These are phyloP conservation scores for Cinclus cinclus DNA, from an alignment of 2,113 vertebrate genomes.

Conservation along the genomic window DNA sequence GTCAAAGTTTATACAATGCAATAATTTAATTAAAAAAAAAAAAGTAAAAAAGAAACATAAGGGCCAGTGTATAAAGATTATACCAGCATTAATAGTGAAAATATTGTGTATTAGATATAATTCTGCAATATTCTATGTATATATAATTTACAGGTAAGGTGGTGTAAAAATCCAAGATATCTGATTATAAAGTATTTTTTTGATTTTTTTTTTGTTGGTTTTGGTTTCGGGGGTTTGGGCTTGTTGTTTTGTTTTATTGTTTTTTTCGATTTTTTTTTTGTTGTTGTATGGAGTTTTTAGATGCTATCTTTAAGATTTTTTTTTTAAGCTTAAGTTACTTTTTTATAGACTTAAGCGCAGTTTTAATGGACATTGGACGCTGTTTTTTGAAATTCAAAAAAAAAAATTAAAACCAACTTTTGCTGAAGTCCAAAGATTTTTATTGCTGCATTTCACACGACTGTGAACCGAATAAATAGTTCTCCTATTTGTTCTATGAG, in stretches of 20 bases:
- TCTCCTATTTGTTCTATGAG: constrained; percentile 82
- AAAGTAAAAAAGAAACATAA: constrained; percentile 58
- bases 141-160: constrained; percentile 84
- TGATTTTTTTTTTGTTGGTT: background rate
- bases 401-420: constrained; percentile 77
- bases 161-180: constrained; percentile 80
- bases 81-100: constrained; percentile 94
- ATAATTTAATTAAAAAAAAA: constrained; percentile 86
- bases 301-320: constrained; percentile 66
- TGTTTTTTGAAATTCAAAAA: constrained; percentile 77
- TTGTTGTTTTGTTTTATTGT: background rate
- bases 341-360: constrained; percentile 76
- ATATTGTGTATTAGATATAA: constrained; percentile 79
- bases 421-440: constrained; percentile 99
- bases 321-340: constrained; percentile 77
- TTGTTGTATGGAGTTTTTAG: constrained; percentile 70
- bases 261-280: constrained; percentile 31
- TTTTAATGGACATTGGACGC: constrained; percentile 79
- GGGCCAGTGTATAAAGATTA: constrained; percentile 93
- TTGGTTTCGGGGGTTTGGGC: constrained; percentile 28
- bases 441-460: constrained; percentile 98
- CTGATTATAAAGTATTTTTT: constrained; percentile 73
- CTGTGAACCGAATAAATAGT: constrained; percentile 92
- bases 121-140: constrained; percentile 93
- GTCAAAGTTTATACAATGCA: constrained; percentile 84